phyloP scores from a whole-genome alignment of 2,888 invertebrate genomes.

The Gymnoscelis rufifasciata region DNA sequence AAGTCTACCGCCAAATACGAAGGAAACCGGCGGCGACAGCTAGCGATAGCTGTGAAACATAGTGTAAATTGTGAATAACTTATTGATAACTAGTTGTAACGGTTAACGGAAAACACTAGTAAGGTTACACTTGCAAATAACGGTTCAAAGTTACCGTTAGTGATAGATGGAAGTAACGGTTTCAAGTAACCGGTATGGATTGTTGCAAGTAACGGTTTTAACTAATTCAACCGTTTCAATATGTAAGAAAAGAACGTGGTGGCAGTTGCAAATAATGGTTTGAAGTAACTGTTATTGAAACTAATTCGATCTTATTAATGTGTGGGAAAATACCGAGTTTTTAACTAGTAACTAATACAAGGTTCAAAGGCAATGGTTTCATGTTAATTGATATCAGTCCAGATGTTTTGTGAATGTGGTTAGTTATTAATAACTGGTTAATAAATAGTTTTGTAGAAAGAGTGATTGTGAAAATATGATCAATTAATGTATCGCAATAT shows the following conservation, averaged over 20 bases:
- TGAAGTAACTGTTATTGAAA: no score
- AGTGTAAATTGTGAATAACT: constrained; percentile 16
- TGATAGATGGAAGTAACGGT: neutral
- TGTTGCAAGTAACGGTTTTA: no score
- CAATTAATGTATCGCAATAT: neutral
- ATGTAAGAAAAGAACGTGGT: no score
- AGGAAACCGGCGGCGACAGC: constrained; percentile 57
- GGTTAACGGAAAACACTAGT: neutral
- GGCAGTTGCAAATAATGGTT: no score
- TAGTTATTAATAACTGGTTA: neutral
- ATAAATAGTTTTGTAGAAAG: neutral
- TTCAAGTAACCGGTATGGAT: neutral
- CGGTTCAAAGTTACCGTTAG: neutral
- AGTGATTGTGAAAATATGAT: neutral
- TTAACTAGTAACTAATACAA: neutral
- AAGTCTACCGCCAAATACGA: constrained; percentile 54
- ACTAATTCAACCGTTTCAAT: no score
- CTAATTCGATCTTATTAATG: no score
- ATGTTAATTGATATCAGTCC: no score
- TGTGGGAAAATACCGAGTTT: no score
- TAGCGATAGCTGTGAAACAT: constrained; percentile 36
- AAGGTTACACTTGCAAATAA: neutral
- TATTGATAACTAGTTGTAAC: constrained; percentile 5
- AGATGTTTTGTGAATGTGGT: neutral
- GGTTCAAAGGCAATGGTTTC: no score